A percentile compares a stretch with the other conserved stretches of the same genome.
These are phyloP conservation scores for Ascidia mentula DNA, from an alignment of 23 tunicate species.

Conservation along the genomic window DNA sequence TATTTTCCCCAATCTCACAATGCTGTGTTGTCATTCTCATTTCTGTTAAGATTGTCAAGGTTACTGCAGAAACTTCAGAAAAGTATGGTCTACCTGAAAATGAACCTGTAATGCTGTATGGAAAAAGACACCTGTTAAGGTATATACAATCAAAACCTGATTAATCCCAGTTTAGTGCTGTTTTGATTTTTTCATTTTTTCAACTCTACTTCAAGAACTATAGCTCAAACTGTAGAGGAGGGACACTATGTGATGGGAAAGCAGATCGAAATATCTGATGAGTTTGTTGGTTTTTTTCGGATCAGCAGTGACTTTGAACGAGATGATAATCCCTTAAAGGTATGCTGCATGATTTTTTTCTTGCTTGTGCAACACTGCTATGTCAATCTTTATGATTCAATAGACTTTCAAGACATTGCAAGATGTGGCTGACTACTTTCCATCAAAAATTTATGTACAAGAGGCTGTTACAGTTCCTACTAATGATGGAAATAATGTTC, in stretches of 20 bases:
- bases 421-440: conserved; percentile 57
- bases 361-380: not conserved
- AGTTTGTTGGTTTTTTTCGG: conserved; percentile 35
- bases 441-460: conserved; percentile 60
- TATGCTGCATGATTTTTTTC: not conserved
- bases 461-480: conserved; percentile 25
- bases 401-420: conserved; percentile 57
- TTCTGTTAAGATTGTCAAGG: conserved; percentile 47
- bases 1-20: too few relatives aligned
- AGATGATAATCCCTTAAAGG: conserved; percentile 42
- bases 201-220: conserved; percentile 27
- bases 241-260: conserved; percentile 77
- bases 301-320: conserved; percentile 42
- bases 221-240: conserved; percentile 61
- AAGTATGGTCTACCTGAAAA: conserved; percentile 39
- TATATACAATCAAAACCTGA: not conserved
- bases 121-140: conserved; percentile 27
- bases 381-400: not conserved
- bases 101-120: conserved; percentile 41
- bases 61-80: conserved; percentile 33
- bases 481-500: conserved; percentile 12
- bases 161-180: too few relatives aligned
- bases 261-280: conserved; percentile 58
- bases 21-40: too few relatives aligned
- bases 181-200: not conserved